Conservation (phyloP, 1,140 invertebrate genomes). For the Oscheius sp. region DNA sequence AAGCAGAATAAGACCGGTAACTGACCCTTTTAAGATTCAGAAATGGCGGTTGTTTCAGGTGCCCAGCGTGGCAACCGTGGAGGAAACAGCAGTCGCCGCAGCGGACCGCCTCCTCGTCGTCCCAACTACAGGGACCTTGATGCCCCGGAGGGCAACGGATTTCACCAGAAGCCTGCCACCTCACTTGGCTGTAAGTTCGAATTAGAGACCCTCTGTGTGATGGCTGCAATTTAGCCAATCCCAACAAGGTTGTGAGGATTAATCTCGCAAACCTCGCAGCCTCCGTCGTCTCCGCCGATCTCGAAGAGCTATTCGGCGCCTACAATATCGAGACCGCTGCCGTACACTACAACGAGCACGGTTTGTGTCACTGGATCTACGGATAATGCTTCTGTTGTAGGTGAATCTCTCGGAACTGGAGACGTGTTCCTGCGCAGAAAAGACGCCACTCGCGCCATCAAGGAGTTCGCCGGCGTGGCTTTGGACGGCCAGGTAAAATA, state of each 20-base stretch:
- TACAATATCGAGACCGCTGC: constrained; percentile 19
- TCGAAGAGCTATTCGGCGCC: constrained; percentile 28
- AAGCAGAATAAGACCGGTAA: constrained; percentile 59
- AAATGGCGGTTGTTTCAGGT: too few species aligned
- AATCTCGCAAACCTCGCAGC: constrained; percentile 33
- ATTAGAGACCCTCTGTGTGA: background rate
- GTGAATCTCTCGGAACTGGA: constrained; percentile 29
- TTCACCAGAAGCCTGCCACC: background rate
- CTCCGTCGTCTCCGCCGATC: constrained; percentile 28
- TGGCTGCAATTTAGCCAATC: background rate
- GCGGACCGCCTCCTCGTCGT: constrained; percentile 62
- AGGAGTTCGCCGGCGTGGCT: constrained; percentile 27
- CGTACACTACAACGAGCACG: constrained; percentile 32
- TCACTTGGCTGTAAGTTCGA: background rate
- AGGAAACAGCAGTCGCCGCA: constrained; percentile 65
- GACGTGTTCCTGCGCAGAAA: constrained; percentile 27
- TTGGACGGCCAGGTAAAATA: constrained; percentile 23
- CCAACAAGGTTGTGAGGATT: constrained; percentile 20
- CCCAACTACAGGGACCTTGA: constrained; percentile 15
- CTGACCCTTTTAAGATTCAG: constrained; percentile 30
- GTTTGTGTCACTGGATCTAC: background rate
- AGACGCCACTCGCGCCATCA: constrained; percentile 14
- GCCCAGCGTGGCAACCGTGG: too few species aligned
- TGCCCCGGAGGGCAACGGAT: constrained; percentile 6
- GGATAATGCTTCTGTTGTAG: background rate